A percentile compares a stretch with the other conserved stretches of the same genome.
These are phyloP conservation scores for Dinoponera quadriceps DNA, from an alignment of 1,140 invertebrate genomes.

Conservation along the genomic window DNA sequence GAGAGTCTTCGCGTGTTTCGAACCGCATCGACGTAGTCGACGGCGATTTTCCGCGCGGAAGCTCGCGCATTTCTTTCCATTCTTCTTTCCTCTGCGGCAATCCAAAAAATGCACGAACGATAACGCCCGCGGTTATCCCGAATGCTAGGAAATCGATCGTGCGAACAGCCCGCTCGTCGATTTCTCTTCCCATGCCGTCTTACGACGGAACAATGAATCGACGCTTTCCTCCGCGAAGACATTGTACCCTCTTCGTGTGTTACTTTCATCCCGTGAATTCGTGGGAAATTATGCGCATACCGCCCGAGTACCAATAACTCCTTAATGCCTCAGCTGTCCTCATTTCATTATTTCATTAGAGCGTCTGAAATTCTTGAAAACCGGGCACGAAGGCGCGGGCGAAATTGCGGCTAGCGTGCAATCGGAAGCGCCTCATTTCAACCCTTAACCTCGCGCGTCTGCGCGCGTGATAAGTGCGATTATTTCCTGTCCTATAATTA, in stretches of 20 bases:
- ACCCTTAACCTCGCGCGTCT: neutral
- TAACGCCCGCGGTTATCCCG: conserved; percentile 36
- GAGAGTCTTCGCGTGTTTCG: conserved; percentile 1
- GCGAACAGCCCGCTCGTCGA: conserved; percentile 66
- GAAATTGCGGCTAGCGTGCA: conserved; percentile 3
- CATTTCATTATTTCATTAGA: neutral
- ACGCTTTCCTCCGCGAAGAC: neutral
- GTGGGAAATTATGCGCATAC: conserved; percentile 50
- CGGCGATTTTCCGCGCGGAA: neutral
- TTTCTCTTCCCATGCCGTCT: conserved; percentile 74
- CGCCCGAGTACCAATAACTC: neutral
- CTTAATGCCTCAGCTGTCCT: no score
- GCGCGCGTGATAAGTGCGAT: neutral
- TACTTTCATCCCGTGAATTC: conserved; percentile 36
- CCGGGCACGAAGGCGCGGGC: neutral
- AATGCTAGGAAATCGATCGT: conserved; percentile 67
- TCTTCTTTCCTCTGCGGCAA: neutral
- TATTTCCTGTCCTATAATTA: neutral
- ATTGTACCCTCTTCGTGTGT: conserved; percentile 1
- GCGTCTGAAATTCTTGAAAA: conserved; percentile 4
- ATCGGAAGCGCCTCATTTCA: conserved; percentile 19
- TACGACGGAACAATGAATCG: conserved; percentile 64
- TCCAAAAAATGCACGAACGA: conserved; percentile 13
- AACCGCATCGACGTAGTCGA: neutral
- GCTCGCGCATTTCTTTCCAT: neutral